phyloP scores from a whole-genome alignment of 1,140 invertebrate genomes.

The Hermetia illucens region DNA sequence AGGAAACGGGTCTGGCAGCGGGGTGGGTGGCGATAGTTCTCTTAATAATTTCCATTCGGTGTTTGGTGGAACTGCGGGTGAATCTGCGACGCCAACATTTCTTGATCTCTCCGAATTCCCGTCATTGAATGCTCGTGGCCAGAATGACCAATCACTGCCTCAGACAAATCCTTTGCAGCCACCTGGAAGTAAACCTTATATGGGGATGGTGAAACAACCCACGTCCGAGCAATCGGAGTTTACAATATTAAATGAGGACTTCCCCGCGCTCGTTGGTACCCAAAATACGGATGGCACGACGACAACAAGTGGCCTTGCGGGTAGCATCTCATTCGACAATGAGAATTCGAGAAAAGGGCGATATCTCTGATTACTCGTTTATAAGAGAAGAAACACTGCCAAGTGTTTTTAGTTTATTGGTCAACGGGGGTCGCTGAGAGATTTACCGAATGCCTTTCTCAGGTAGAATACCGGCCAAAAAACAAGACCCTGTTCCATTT shows the following conservation, averaged over 20 bases:
- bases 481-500: too few species aligned
- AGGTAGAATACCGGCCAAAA: too few species aligned
- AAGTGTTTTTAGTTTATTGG: too few species aligned
- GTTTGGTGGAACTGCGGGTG: conserved; percentile 46
- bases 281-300: conserved; percentile 37
- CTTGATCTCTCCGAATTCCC: conserved; percentile 83
- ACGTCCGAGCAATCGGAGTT: conserved; percentile 86
- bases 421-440: too few species aligned
- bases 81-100: conserved; percentile 63
- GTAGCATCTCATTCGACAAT: too few species aligned
- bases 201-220: conserved; percentile 92
- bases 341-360: too few species aligned
- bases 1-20: conserved; percentile 49
- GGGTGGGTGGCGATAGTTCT: conserved; percentile 29
- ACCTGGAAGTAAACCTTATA: conserved; percentile 78
- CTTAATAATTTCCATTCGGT: conserved; percentile 60
- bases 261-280: conserved; percentile 84
- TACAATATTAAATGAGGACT: conserved; percentile 96
- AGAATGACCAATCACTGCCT: conserved; percentile 57
- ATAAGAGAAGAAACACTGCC: too few species aligned
- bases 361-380: too few species aligned
- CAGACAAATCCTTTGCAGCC: conserved; percentile 64
- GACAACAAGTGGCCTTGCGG: conserved; percentile 18
- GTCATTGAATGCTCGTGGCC: conserved; percentile 62
- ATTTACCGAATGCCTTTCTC: too few species aligned